phyloP scores from a whole-genome alignment of 1,140 invertebrate genomes.

The Drosophila burlai region DNA sequence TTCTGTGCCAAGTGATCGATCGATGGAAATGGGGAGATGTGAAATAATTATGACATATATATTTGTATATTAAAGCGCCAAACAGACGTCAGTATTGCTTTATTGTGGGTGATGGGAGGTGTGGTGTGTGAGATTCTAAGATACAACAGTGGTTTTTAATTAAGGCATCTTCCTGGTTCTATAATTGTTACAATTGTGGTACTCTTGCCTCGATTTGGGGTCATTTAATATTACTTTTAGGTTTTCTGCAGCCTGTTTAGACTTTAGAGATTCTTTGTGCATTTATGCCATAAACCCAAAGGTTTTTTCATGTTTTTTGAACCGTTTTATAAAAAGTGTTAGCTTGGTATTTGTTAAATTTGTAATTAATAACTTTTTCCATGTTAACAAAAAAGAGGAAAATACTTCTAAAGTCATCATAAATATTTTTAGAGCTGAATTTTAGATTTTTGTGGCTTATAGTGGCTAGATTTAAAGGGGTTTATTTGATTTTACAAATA shows the following conservation, averaged over 20 bases:
- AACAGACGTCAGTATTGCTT: constrained; percentile 47
- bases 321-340: too few species aligned
- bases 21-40: constrained; percentile 1
- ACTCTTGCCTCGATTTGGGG: neutral
- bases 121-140: constrained; percentile 25
- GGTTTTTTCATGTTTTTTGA: neutral
- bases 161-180: neutral
- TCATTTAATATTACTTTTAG: neutral
- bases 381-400: neutral
- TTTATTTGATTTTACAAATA: neutral
- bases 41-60: constrained; percentile 20
- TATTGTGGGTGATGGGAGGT: constrained; percentile 34
- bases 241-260: neutral
- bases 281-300: neutral
- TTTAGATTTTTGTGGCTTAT: too few species aligned
- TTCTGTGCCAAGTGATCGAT: constrained; percentile 72
- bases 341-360: too few species aligned
- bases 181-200: neutral
- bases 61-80: constrained; percentile 53
- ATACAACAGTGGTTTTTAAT: neutral
- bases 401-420: neutral
- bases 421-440: neutral
- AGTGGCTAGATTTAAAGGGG: too few species aligned
- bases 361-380: neutral
- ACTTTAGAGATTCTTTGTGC: neutral